These are phyloP conservation scores for Prinia subflava DNA, from an alignment of 2,113 vertebrate genomes.

Conservation along the genomic window DNA sequence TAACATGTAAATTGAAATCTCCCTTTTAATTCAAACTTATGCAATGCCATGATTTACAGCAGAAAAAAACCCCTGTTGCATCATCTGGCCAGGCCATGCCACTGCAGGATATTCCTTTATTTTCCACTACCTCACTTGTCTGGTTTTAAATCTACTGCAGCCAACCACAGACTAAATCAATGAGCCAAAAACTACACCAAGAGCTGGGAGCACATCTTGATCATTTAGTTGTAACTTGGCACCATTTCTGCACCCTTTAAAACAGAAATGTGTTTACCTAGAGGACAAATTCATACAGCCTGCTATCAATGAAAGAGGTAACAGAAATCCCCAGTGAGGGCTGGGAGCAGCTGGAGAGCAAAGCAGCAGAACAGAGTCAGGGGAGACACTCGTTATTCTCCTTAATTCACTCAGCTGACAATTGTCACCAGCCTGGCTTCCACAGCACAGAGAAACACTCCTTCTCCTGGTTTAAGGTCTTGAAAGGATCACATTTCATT, in stretches of 20 bases:
- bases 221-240: not conserved
- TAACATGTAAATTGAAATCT: not conserved
- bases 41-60: not conserved
- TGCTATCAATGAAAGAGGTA: not conserved
- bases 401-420: not conserved
- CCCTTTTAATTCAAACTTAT: not conserved
- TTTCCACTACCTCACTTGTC: not conserved
- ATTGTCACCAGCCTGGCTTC: not conserved
- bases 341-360: not conserved
- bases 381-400: not conserved
- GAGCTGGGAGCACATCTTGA: not conserved
- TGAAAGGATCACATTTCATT: not conserved
- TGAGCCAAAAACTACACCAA: not conserved
- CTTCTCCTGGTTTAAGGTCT: not conserved
- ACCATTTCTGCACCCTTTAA: not conserved
- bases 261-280: not conserved
- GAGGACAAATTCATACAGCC: not conserved
- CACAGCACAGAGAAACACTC: not conserved
- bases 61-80: not conserved
- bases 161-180: not conserved
- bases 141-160: not conserved
- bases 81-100: not conserved
- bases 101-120: not conserved
- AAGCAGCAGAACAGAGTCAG: not conserved
- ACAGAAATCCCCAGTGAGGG: not conserved